These are phyloP conservation scores for Tragulus kanchil DNA, from an alignment of 2,113 vertebrate species.

Conservation along the genomic window DNA sequence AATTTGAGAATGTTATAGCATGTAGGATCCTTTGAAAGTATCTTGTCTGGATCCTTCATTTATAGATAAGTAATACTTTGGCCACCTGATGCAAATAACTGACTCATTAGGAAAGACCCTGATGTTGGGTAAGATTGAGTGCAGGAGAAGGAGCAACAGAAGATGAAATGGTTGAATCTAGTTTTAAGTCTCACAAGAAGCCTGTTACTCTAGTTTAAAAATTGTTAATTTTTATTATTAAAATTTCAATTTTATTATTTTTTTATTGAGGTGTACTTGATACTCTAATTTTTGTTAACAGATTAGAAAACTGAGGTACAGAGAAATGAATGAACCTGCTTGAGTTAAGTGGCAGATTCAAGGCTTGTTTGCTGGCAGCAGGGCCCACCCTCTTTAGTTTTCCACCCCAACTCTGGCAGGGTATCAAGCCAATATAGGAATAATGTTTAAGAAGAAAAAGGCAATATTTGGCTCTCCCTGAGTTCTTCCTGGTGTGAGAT, in stretches of 20 bases:
- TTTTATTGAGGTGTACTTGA: not conserved
- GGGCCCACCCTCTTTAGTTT: not conserved
- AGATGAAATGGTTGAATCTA: not conserved
- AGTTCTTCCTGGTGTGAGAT: not conserved
- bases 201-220: not conserved
- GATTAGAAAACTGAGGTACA: not conserved
- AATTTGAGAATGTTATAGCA: constrained; percentile 18
- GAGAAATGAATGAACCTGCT: not conserved
- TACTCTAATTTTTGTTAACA: not conserved
- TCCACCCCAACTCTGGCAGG: not conserved
- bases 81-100: too few species aligned
- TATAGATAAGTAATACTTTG: not conserved
- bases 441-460: not conserved
- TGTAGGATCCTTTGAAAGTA: not conserved
- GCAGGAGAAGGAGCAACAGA: too few species aligned
- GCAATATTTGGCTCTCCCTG: not conserved
- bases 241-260: not conserved
- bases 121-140: too few species aligned
- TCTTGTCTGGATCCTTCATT: not conserved
- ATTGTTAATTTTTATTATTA: not conserved
- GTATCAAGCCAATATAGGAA: not conserved
- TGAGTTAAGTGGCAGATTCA: not conserved
- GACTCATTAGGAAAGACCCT: too few species aligned
- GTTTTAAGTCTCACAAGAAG: not conserved
- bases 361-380: not conserved